Conservation (phyloP, 2,797 vertebrate species). For the Chelidonichthys spinosus region DNA sequence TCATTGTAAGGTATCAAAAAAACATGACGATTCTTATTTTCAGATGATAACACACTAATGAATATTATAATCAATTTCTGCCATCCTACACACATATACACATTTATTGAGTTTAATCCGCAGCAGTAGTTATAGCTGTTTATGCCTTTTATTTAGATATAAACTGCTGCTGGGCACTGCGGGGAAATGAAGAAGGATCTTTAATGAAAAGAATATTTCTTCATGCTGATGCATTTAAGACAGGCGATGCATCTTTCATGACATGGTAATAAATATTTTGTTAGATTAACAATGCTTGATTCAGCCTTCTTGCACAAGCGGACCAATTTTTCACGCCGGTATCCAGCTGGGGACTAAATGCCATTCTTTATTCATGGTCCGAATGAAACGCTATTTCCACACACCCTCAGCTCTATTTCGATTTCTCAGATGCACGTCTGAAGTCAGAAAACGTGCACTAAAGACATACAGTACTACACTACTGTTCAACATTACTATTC, state of each 20-base stretch:
- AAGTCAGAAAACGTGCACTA: background rate
- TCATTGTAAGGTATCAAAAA: no score
- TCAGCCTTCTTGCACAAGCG: constrained; percentile 47
- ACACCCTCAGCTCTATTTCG: background rate
- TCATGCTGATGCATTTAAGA: constrained; percentile 32
- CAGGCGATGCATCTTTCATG: constrained; percentile 68
- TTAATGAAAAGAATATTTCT: constrained; percentile 34
- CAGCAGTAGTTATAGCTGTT: constrained; percentile 16
- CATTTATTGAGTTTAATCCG: background rate
- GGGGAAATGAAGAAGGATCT: constrained; percentile 1
- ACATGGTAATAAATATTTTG: constrained; percentile 71
- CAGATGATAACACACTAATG: no score
- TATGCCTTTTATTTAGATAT: constrained; percentile 9
- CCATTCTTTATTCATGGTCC: constrained; percentile 65
- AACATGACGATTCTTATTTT: no score
- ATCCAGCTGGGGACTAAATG: constrained; percentile 54
- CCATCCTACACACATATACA: no score
- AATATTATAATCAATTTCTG: no score
- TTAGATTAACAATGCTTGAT: constrained; percentile 62
- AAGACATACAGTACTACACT: background rate
- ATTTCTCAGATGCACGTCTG: background rate
- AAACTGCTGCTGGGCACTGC: background rate
- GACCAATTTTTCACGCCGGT: constrained; percentile 58
- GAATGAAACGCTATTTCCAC: constrained; percentile 42
- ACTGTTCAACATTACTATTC: background rate